Conservation (phyloP, 2,113 vertebrate genomes). For the Sorex fumeus region DNA sequence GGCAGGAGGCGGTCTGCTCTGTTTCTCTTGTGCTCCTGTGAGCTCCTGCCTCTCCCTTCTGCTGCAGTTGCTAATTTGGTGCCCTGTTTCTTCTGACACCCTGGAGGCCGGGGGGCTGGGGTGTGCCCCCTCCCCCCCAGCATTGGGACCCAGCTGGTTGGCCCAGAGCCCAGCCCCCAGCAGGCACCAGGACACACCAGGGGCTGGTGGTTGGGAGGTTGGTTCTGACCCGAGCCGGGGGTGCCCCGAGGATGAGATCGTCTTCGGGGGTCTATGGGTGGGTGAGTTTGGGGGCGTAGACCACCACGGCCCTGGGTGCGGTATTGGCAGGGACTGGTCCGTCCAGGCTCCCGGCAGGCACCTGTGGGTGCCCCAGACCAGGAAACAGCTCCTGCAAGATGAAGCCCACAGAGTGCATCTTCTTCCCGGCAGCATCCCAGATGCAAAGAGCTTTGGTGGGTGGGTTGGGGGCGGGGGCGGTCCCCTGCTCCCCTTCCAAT, state of each 20-base stretch:
- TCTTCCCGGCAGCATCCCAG: not conserved
- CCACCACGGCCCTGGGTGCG: not conserved
- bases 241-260: not conserved
- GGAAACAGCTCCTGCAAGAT: slow-evolving; percentile 2
- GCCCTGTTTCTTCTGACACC: not conserved
- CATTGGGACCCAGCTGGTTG: not conserved
- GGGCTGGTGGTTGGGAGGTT: not conserved
- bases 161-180: not conserved
- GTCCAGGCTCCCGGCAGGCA: not conserved
- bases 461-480: too few relatives aligned
- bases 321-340: not conserved
- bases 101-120: not conserved
- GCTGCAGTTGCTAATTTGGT: not conserved
- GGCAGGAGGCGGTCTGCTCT: not conserved
- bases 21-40: not conserved
- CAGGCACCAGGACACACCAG: too few relatives aligned
- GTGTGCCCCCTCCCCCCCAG: not conserved
- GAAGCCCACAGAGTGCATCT: not conserved
- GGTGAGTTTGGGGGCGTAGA: not conserved
- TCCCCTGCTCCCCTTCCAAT: not conserved
- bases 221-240: not conserved
- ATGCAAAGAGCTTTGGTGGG: not conserved
- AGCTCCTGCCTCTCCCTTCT: not conserved
- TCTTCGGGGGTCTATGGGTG: not conserved
- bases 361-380: not conserved